Percentiles rank a stretch among this genome's conserved stretches.
phyloP scores from a whole-genome alignment of 2,888 invertebrate genomes.

The Dyspetes luteomarginatus region DNA sequence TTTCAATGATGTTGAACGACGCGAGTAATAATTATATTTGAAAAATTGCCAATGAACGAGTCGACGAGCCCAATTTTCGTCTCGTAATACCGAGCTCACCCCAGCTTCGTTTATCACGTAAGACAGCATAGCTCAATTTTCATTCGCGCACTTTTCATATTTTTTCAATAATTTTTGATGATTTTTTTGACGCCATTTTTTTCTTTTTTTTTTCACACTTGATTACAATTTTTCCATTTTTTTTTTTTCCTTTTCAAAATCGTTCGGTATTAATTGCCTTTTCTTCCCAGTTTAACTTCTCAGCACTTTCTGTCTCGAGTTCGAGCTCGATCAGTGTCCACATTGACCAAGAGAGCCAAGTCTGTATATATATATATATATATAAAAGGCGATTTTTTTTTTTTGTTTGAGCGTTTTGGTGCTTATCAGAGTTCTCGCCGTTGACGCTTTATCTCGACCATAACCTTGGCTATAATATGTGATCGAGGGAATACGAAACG shows the following conservation, averaged over 20 bases:
- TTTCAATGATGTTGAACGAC: neutral
- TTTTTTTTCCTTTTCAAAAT: neutral
- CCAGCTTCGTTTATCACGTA: slow-evolving; percentile 35
- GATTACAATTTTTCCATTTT: neutral
- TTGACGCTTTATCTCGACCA: slow-evolving; percentile 79
- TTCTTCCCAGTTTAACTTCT: slow-evolving; percentile 26
- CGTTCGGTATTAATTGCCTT: neutral
- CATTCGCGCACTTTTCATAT: slow-evolving; percentile 34
- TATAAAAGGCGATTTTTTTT: slow-evolving; percentile 15
- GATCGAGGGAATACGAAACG: slow-evolving; percentile 41
- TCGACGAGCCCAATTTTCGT: slow-evolving; percentile 36
- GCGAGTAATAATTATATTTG: slow-evolving; percentile 1
- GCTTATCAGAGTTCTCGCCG: slow-evolving; percentile 73
- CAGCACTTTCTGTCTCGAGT: slow-evolving; percentile 27
- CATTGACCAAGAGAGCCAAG: slow-evolving; percentile 29
- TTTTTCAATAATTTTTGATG: neutral
- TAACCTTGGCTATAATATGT: slow-evolving; percentile 76
- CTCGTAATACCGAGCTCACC: slow-evolving; percentile 44
- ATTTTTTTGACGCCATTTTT: slow-evolving; percentile 3
- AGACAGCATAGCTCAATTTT: slow-evolving; percentile 53
- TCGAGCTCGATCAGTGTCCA: slow-evolving; percentile 43
- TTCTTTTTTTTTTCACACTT: neutral
- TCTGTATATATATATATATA: slow-evolving; percentile 9
- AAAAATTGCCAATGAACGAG: slow-evolving; percentile 38
- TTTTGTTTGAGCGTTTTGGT: slow-evolving; percentile 53